phyloP scores from a whole-genome alignment of 2,113 vertebrate species.

The Actinemys pallida region DNA sequence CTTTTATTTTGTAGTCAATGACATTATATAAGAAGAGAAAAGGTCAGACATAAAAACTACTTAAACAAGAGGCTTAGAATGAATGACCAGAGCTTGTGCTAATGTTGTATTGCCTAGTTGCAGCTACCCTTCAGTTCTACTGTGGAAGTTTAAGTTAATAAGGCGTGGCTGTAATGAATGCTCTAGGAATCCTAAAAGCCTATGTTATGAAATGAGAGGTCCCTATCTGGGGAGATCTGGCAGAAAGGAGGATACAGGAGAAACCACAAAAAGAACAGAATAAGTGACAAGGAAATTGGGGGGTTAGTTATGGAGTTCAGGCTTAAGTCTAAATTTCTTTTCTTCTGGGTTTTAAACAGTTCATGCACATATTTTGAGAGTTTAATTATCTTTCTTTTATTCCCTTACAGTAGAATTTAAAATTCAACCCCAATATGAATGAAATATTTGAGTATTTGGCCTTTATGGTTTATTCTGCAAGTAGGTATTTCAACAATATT shows the following conservation, averaged over 20 bases:
- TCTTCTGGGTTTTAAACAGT: background rate
- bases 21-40: background rate
- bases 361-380: background rate
- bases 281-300: constrained; percentile 18
- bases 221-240: constrained; percentile 27
- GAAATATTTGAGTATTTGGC: background rate
- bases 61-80: background rate
- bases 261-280: constrained; percentile 52
- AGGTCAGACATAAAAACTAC: background rate
- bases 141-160: constrained; percentile 74
- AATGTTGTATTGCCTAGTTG: background rate
- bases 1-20: background rate
- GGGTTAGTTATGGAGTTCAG: constrained; percentile 5
- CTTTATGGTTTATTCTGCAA: background rate
- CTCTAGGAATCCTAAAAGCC: constrained; percentile 63
- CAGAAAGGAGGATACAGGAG: constrained; percentile 53
- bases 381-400: background rate
- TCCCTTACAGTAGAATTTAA: background rate
- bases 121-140: constrained; percentile 61
- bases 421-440: background rate
- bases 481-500: background rate
- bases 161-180: constrained; percentile 63
- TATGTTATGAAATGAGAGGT: constrained; percentile 39
- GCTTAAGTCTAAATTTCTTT: constrained; percentile 17
- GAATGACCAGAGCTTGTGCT: constrained; percentile 4